phyloP scores from a whole-genome alignment of 2,888 invertebrate species.

The Aleiodes alternator region DNA sequence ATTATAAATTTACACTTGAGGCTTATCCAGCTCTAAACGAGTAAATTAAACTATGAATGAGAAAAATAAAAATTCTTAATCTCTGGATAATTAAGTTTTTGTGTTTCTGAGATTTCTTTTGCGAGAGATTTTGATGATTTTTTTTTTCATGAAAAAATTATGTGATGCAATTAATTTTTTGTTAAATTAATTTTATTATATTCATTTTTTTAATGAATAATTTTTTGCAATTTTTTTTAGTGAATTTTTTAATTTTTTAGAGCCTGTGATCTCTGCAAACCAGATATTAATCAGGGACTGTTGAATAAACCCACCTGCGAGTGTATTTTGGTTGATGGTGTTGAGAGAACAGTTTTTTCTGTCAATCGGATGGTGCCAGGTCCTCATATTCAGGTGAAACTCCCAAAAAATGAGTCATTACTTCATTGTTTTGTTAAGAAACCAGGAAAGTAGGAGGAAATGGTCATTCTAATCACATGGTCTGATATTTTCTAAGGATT shows the following conservation, averaged over 20 bases:
- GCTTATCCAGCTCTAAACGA: constrained; percentile 89
- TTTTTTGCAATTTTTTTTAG: neutral
- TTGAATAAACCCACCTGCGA: constrained; percentile 84
- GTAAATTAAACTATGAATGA: constrained; percentile 75
- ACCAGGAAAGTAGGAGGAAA: no score
- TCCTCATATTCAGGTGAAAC: constrained; percentile 89
- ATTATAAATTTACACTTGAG: constrained; percentile 90
- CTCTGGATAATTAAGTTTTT: no score
- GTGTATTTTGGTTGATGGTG: constrained; percentile 92
- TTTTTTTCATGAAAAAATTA: neutral
- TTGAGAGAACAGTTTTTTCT: constrained; percentile 87
- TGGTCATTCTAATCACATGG: no score
- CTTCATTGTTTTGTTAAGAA: no score
- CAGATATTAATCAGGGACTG: constrained; percentile 87
- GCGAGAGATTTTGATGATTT: no score
- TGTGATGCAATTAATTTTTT: no score
- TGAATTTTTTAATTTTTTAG: constrained; percentile 74
- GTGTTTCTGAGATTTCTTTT: no score
- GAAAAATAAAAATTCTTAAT: no score
- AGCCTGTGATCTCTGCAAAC: constrained; percentile 89
- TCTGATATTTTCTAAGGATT: no score
- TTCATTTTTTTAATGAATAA: no score
- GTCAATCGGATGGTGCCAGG: constrained; percentile 93
- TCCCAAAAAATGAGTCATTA: no score
- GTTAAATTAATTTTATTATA: neutral